A percentile compares a stretch with the other conserved stretches of the same genome.
Evolutionary conservation across 2,113 vertebrate genomes (phyloP).

Genomic region (Dasyurus viverrinus): DNA sequence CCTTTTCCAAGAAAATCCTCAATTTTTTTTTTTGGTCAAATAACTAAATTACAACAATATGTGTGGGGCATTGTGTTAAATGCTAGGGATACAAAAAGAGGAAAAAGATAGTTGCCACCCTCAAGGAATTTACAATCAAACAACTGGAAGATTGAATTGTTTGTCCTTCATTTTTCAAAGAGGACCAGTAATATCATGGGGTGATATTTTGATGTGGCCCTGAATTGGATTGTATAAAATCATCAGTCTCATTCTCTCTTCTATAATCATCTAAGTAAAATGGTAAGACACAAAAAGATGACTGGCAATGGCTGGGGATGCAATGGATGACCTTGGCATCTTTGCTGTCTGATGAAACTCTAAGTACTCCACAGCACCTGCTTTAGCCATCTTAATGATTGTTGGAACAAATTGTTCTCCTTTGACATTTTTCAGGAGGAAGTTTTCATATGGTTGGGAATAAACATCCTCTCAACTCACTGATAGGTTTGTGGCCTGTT

Average conservation of each 20-base stretch:
- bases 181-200: not conserved
- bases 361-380: not conserved
- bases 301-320: not conserved
- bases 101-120: not conserved
- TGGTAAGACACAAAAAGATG: not conserved
- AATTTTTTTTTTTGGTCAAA: no score
- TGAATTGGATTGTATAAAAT: not conserved
- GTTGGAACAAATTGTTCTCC: not conserved
- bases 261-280: no score
- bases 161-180: not conserved
- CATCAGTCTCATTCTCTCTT: not conserved
- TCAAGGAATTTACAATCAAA: not conserved
- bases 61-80: not conserved
- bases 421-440: not conserved
- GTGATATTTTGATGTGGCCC: not conserved
- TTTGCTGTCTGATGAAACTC: not conserved
- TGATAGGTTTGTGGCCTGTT: not conserved
- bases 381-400: not conserved
- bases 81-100: not conserved
- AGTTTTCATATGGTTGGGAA: not conserved
- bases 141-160: not conserved
- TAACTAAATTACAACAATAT: not conserved
- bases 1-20: not conserved
- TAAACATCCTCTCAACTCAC: not conserved
- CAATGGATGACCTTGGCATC: not conserved